phyloP scores from a whole-genome alignment of 2,797 vertebrate genomes.

The Scarus forsteni region DNA sequence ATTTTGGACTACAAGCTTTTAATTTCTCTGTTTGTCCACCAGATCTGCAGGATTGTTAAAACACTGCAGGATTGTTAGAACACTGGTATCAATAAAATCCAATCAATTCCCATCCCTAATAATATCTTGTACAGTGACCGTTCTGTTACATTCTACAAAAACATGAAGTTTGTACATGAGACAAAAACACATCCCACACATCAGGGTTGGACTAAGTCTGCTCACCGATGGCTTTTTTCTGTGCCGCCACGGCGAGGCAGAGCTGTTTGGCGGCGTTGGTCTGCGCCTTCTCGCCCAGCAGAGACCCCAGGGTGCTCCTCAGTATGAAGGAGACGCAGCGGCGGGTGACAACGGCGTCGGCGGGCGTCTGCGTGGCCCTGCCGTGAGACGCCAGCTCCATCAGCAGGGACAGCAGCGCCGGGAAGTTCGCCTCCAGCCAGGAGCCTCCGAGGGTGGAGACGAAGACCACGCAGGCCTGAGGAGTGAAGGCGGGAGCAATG shows the following conservation, averaged over 20 bases:
- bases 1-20: too few relatives aligned
- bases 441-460: conserved; percentile 87
- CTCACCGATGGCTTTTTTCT: conserved; percentile 90
- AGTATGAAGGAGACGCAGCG: conserved; percentile 92
- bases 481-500: background rate
- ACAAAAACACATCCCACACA: too few relatives aligned
- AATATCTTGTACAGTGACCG: too few relatives aligned
- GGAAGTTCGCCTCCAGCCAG: conserved; percentile 91
- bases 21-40: too few relatives aligned
- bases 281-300: conserved; percentile 95
- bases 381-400: conserved; percentile 89
- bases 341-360: conserved; percentile 84
- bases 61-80: too few relatives aligned
- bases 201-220: background rate
- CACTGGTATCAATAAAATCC: too few relatives aligned
- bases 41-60: too few relatives aligned
- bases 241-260: conserved; percentile 85
- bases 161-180: too few relatives aligned
- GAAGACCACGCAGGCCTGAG: conserved; percentile 92
- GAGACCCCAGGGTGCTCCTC: conserved; percentile 87
- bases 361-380: conserved; percentile 83
- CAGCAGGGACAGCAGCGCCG: conserved; percentile 85
- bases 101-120: too few relatives aligned
- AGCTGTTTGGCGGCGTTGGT: conserved; percentile 91
- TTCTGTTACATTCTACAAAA: too few relatives aligned